These are phyloP conservation scores for Microvelia longipes DNA, from an alignment of 1,140 invertebrate genomes.

Conservation along the genomic window DNA sequence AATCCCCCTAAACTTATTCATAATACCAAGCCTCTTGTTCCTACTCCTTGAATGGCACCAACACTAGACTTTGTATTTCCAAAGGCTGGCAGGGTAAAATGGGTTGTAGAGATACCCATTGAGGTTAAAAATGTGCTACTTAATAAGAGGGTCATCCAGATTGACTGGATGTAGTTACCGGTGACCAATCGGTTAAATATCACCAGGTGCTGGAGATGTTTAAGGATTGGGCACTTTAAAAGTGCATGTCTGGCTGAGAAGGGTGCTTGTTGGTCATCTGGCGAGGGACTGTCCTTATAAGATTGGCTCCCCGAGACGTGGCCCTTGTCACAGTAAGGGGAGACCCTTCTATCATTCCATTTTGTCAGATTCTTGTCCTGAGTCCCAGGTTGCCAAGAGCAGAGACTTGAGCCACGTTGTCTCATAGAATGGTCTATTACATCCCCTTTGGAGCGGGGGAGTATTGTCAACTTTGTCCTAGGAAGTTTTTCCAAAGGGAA, in stretches of 20 bases:
- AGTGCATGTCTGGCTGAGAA: background rate
- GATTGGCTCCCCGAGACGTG: background rate
- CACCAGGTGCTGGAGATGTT: background rate
- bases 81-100: background rate
- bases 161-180: background rate
- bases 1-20: no score
- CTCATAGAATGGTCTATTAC: background rate
- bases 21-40: no score
- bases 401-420: background rate
- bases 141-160: background rate
- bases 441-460: background rate
- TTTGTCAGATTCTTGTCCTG: background rate
- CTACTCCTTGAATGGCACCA: no score
- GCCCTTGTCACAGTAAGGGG: background rate
- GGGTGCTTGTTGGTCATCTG: background rate
- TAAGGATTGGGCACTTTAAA: background rate
- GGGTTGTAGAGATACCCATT: background rate
- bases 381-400: background rate
- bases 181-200: background rate
- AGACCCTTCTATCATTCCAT: background rate
- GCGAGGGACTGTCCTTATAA: background rate
- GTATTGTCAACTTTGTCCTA: background rate
- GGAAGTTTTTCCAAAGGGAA: background rate
- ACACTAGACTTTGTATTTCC: no score
- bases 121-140: background rate